phyloP scores from a whole-genome alignment of 2,113 vertebrate genomes.

The Sarotherodon lohbergeri region DNA sequence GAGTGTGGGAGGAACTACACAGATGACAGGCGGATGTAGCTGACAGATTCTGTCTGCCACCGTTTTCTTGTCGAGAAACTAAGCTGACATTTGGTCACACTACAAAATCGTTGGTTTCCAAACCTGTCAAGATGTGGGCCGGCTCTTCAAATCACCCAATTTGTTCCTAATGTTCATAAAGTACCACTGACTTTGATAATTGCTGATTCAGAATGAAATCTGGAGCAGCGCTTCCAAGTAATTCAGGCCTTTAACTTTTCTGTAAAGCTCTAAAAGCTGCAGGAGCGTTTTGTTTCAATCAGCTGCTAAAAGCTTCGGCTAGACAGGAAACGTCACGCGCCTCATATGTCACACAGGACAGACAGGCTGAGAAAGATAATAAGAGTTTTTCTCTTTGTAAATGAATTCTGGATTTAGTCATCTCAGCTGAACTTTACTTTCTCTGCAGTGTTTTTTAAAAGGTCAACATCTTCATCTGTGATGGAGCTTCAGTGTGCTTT shows the following conservation, averaged over 20 bases:
- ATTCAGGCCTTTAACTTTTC: fast-evolving
- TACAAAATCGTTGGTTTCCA: not conserved
- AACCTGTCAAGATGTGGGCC: not conserved
- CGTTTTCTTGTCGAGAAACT: not conserved
- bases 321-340: not conserved
- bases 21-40: not conserved
- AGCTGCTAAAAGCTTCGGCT: not conserved
- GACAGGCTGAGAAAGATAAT: not conserved
- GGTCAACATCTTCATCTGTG: not conserved
- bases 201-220: not conserved
- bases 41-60: not conserved
- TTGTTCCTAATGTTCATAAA: not conserved
- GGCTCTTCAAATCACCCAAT: fast-evolving
- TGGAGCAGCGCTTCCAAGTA: not conserved
- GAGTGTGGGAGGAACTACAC: not conserved
- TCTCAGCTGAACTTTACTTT: not conserved
- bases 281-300: not conserved
- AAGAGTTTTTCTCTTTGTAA: not conserved
- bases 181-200: not conserved
- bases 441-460: fast-evolving
- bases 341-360: not conserved
- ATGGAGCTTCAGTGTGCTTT: not conserved
- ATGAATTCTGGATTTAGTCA: not conserved
- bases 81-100: not conserved
- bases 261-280: not conserved